phyloP scores from a whole-genome alignment of 2,113 vertebrate genomes.

The Antennarius striatus region DNA sequence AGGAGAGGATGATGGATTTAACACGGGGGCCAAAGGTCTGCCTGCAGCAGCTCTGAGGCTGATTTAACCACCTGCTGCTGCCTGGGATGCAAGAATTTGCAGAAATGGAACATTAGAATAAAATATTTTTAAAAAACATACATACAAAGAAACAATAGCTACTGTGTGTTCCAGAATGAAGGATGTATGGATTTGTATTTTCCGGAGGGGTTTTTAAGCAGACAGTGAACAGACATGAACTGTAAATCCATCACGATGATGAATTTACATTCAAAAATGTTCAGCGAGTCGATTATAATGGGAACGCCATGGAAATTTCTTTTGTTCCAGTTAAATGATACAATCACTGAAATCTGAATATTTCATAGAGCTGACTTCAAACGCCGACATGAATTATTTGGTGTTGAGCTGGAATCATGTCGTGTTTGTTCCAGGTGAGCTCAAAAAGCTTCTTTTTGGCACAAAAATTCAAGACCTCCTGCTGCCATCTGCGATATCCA shows the following conservation, averaged over 20 bases:
- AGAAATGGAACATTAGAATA: constrained; percentile 7
- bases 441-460: constrained; percentile 40
- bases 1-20: constrained; percentile 40
- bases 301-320: constrained; percentile 6
- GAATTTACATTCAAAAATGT: not conserved
- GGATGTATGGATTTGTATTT: constrained; percentile 1
- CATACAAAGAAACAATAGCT: too few relatives aligned
- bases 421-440: constrained; percentile 38
- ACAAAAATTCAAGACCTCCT: not conserved
- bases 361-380: constrained; percentile 51
- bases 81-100: not conserved
- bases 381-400: constrained; percentile 46
- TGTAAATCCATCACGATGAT: not conserved
- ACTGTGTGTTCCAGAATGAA: not conserved
- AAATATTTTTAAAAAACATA: not conserved
- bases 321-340: constrained; percentile 34
- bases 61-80: constrained; percentile 33
- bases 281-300: not conserved
- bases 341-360: constrained; percentile 42
- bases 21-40: constrained; percentile 9
- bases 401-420: constrained; percentile 15
- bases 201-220: not conserved
- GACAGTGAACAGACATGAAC: not conserved
- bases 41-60: not conserved
- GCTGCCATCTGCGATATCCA: constrained; percentile 34